A percentile compares a stretch with the other conserved stretches of the same genome.
Evolutionary conservation across 2,797 vertebrate species (phyloP).

Genomic region (Crenuchus spilurus): DNA sequence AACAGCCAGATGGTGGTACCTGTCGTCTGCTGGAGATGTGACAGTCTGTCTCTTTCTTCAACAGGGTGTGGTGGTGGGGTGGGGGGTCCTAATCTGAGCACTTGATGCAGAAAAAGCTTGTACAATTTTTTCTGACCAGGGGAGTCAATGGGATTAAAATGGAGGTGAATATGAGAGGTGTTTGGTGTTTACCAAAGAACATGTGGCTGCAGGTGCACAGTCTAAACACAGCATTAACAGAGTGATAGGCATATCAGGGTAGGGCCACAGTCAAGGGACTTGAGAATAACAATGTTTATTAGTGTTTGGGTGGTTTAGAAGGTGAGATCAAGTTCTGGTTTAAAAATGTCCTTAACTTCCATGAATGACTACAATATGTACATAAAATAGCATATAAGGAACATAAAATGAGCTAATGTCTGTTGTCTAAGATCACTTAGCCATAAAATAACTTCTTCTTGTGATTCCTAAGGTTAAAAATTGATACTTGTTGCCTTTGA

Average conservation of each 20-base stretch:
- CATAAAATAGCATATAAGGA: no score
- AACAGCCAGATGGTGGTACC: constrained; percentile 48
- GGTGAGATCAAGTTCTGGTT: background rate
- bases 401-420: no score
- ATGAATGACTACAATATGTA: background rate
- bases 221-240: constrained; percentile 78
- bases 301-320: background rate
- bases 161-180: constrained; percentile 68
- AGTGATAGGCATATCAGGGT: constrained; percentile 68
- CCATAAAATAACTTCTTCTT: no score
- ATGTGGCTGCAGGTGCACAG: constrained; percentile 71
- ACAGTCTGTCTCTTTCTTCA: constrained; percentile 19
- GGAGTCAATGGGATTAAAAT: constrained; percentile 79
- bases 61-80: constrained; percentile 35
- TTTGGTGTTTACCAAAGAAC: constrained; percentile 60
- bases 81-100: constrained; percentile 75
- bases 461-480: no score
- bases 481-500: no score
- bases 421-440: no score
- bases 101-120: background rate
- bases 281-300: background rate
- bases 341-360: background rate
- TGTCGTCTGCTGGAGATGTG: constrained; percentile 10
- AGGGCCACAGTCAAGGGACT: background rate
- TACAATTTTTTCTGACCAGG: background rate